Base-by-base conservation (phyloP, 2,113 vertebrate species). In the Gadus macrocephalus region DNA sequence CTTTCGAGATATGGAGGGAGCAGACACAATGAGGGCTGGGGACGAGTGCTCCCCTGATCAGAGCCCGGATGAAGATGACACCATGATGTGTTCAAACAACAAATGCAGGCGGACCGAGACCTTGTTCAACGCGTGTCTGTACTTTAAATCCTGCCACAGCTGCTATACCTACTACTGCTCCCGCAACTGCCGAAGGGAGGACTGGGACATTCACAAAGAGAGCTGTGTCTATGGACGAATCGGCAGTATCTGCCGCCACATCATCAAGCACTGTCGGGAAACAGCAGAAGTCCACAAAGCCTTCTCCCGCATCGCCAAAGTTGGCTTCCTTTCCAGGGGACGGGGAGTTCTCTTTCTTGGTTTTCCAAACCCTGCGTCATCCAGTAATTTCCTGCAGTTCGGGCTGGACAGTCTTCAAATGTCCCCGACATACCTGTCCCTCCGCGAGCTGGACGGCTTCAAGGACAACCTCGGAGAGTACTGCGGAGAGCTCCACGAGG, bases 101-200 rank as follows among this genome's bases (percentile, higher is more conserved):
- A 96, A 94, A 84, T 99, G 97, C 79, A 90, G 94, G 11, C 92
- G 96, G 68, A 96, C 95, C 0, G 97, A 98, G 88, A 96, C 96
- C 64, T 89, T 97, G 81, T 98, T 98, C 83, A 97, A 98, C 0
- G 96, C 97, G 86, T 98, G 96, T 83, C 93, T 99, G 75, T 98
- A 99, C 87, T 99, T 99, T 89, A 98, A 98, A 88, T 97, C 97
- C 0, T 99, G 97, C 90, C 97, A 97, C 92, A 98, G 96, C 89
- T 99, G 97, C 91, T 96, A 97, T 85, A 98, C 97, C 1, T 98
- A 97, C 83, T 99, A 99, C 85, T 98, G 97, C 81, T 98, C 96
- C 9, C 93, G 97, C 65, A 95, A 96, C 88, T 99, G 97, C 84
- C 94, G 97, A 42, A 92, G 96, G 0, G 94, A 96, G 80, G 96